Percentiles rank a stretch among this genome's conserved stretches.
These are phyloP conservation scores for Phylloscopus whistleri DNA, from an alignment of 2,113 vertebrate species.

Conservation along the genomic window DNA sequence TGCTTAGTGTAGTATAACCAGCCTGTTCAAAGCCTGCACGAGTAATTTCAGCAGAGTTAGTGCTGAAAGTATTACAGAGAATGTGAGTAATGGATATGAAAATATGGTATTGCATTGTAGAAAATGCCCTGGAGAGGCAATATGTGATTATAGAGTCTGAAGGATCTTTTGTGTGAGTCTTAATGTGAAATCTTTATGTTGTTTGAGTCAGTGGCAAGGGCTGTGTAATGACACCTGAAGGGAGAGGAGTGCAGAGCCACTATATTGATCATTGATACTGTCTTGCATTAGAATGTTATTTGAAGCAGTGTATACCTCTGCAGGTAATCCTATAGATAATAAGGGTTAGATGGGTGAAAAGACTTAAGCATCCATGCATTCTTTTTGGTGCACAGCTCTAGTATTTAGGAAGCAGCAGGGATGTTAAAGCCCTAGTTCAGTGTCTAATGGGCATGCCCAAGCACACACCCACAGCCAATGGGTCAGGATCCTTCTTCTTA, in stretches of 20 bases:
- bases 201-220: background rate
- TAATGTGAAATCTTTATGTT: constrained; percentile 46
- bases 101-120: constrained; percentile 39
- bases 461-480: background rate
- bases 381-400: background rate
- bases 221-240: background rate
- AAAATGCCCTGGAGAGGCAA: constrained; percentile 51
- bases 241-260: background rate
- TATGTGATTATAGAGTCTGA: constrained; percentile 48
- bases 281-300: background rate
- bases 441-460: background rate
- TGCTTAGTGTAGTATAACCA: background rate
- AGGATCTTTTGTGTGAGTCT: constrained; percentile 38
- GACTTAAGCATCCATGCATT: background rate
- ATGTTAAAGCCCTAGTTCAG: background rate
- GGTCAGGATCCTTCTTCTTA: background rate
- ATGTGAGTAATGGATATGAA: constrained; percentile 52
- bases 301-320: background rate
- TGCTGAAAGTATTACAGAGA: constrained; percentile 12
- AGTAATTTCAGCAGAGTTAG: constrained; percentile 33
- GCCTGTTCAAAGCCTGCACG: constrained; percentile 10
- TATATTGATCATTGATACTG: constrained; percentile 5
- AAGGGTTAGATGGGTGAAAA: background rate
- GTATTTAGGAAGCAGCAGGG: background rate
- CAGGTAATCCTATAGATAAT: background rate